Evolutionary conservation across 2,113 vertebrate genomes (phyloP).

Genomic region (Agapornis roseicollis): DNA sequence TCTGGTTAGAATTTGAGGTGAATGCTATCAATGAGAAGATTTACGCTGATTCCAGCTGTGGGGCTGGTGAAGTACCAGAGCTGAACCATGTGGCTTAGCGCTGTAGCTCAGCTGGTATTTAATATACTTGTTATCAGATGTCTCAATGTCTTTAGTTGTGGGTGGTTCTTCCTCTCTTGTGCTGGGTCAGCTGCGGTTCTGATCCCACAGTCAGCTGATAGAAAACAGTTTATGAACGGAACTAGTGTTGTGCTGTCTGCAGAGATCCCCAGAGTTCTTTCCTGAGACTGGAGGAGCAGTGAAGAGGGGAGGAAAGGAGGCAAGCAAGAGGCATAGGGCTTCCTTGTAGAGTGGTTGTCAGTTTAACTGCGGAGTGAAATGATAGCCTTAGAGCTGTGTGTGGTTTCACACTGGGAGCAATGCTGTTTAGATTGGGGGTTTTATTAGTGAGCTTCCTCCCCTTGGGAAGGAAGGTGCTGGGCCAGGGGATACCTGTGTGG

Average conservation of each 20-base stretch:
- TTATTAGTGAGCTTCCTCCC: neutral
- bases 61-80: neutral
- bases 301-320: neutral
- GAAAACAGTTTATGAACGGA: neutral
- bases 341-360: neutral
- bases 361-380: neutral
- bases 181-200: neutral
- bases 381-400: neutral
- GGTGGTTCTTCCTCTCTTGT: neutral
- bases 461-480: too few species aligned
- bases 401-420: neutral
- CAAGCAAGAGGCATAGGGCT: neutral
- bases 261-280: neutral
- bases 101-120: neutral
- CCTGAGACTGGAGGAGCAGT: neutral
- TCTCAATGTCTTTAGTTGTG: neutral
- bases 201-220: neutral
- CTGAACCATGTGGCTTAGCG: neutral
- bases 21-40: neutral
- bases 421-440: neutral
- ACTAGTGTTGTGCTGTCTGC: neutral
- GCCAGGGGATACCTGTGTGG: neutral
- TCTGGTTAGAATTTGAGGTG: neutral
- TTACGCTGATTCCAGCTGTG: neutral
- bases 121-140: neutral